These are phyloP conservation scores for Exocentrus adspersus DNA, from an alignment of 2,888 invertebrate species.

Conservation along the genomic window DNA sequence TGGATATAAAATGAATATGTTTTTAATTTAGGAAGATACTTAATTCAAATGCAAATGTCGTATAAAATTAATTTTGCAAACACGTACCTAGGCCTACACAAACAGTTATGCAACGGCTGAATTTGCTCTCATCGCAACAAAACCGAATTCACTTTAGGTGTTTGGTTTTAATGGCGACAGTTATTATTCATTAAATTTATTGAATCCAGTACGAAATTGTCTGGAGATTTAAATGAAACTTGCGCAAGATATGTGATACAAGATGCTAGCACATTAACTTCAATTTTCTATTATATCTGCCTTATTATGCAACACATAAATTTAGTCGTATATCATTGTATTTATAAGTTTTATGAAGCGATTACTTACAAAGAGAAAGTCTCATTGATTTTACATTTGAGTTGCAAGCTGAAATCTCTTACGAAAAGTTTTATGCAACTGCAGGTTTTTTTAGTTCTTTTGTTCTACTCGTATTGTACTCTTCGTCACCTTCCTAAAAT, in stretches of 20 bases:
- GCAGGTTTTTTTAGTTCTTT: background rate
- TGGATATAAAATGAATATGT: no score
- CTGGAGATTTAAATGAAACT: background rate
- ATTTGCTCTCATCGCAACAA: no score
- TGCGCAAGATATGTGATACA: background rate
- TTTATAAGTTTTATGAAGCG: slow-evolving; percentile 33
- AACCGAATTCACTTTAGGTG: no score
- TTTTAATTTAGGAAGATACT: no score
- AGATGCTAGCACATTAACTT: slow-evolving; percentile 3
- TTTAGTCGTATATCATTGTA: slow-evolving; percentile 29
- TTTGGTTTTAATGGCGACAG: no score
- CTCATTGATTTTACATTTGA: slow-evolving; percentile 30
- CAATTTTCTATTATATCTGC: slow-evolving; percentile 14
- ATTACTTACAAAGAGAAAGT: slow-evolving; percentile 31
- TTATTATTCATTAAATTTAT: background rate
- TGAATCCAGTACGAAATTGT: background rate
- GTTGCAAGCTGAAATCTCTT: slow-evolving; percentile 10
- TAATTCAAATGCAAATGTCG: no score
- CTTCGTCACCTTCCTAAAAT: background rate
- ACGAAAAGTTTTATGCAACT: slow-evolving; percentile 19
- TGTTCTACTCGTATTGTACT: background rate
- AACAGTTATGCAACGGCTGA: no score
- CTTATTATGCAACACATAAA: slow-evolving; percentile 19
- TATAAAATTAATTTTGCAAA: no score
- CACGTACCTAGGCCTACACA: no score